Base-by-base conservation (phyloP, 1,140 invertebrate species). In the Brachionus paranguensis region DNA sequence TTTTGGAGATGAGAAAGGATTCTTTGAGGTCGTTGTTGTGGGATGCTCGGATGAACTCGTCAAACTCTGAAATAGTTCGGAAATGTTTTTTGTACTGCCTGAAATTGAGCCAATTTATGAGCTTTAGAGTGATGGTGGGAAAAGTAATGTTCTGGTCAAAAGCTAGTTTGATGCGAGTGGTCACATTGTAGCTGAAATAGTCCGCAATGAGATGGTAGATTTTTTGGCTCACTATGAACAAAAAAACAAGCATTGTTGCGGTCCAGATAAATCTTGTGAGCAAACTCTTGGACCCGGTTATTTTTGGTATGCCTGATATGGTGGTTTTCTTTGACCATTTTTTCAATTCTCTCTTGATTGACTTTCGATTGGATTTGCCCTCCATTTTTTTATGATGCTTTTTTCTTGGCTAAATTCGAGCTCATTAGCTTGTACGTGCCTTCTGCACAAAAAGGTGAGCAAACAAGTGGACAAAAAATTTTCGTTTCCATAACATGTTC, bases 291-390 rank as follows among this genome's bases (percentile, higher is more conserved):
- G 72, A 76, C 41, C 53, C 72, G 10, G 72, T 76, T 76, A 76
- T 76, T 29, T 76, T 76, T 10, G 72, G 72, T 24, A 76, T 76
- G 17, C 72, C 72, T 47, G 72, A 27, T 20, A 76, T 76, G 24
- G 72, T 76, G 1, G 72, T 76, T 47, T 76, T 76, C 29, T 76
- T 76, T 2, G 72, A 76, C 72, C 72, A 76, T 50, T 76, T 76
- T 24, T 47, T 76, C 1, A 76, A 11, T 27, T 76, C 72, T 50
- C 24, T 20, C 6, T 29, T 76, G 11, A 76, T 76, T 14, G 72
- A 76, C 8, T 29, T 76, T 47, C 72, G n/a, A 27, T 12, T 47
- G 1, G 20, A 24, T 76, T 76, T 45, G 1, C 11, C 7, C 17
- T 76, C 43, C 72, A 76, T 76, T 47, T 72, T 72, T 72, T 72